A percentile compares a stretch with the other conserved stretches of the same genome.
Evolutionary conservation across 2,797 vertebrate species (phyloP).

Genomic region (Distichodus sexfasciatus): DNA sequence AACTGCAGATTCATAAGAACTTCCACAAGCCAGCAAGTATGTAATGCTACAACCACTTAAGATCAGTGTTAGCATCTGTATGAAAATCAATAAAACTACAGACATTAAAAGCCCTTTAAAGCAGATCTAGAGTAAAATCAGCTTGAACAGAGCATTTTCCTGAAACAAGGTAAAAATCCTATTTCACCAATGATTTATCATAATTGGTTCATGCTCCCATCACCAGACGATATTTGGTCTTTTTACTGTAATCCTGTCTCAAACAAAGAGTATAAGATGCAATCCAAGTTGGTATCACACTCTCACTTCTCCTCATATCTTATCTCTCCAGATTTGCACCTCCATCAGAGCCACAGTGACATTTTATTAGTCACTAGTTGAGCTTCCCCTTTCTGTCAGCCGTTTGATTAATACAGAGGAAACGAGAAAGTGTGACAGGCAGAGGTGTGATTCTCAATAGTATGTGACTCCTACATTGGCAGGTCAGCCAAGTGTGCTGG

Average conservation of each 20-base stretch:
- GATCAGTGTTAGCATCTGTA: too few species aligned
- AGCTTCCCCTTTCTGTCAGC: conserved; percentile 31
- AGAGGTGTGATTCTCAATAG: conserved; percentile 41
- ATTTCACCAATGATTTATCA: too few species aligned
- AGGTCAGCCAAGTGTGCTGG: conserved; percentile 22
- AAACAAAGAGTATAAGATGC: background rate
- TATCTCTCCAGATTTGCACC: conserved; percentile 29
- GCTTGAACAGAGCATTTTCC: too few species aligned
- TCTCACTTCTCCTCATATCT: conserved; percentile 3
- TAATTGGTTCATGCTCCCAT: too few species aligned
- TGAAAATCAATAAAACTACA: too few species aligned
- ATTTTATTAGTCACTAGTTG: conserved; percentile 44
- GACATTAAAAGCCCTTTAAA: too few species aligned
- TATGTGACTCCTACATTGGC: conserved; percentile 24
- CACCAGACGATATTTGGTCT: background rate
- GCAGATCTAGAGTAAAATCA: too few species aligned
- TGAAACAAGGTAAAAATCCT: too few species aligned
- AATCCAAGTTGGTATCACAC: background rate
- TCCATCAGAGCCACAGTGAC: conserved; percentile 44
- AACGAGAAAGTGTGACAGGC: conserved; percentile 29
- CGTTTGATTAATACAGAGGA: conserved; percentile 39
- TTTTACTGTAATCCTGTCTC: background rate
- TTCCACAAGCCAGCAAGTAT: too few species aligned
- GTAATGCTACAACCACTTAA: too few species aligned
- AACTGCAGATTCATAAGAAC: background rate